Evolutionary conservation across 2,113 vertebrate species (phyloP).

Genomic region (Mus pahari): DNA sequence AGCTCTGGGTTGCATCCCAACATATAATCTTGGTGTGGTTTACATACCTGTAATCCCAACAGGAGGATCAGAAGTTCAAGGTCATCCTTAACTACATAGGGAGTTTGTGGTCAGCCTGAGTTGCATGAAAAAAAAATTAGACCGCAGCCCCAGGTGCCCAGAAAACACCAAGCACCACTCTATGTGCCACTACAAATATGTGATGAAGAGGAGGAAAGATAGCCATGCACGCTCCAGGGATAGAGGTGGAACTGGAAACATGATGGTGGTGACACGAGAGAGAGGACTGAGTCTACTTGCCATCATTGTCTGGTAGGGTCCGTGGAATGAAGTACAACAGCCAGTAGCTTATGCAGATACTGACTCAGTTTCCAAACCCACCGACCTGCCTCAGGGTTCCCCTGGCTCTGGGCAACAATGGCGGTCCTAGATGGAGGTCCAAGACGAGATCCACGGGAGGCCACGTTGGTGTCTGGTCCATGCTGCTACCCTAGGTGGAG

Average conservation of each 20-base stretch:
- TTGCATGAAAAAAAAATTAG: background rate
- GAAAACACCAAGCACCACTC: background rate
- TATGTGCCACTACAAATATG: background rate
- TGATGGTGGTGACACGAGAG: background rate
- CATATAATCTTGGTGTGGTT: background rate
- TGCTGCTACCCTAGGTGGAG: background rate
- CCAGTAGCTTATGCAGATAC: background rate
- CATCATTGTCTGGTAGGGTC: background rate
- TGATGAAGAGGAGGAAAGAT: background rate
- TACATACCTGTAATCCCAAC: background rate
- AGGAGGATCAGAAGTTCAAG: background rate
- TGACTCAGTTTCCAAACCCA: background rate
- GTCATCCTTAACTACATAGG: background rate
- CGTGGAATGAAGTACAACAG: background rate
- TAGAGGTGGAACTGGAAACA: background rate
- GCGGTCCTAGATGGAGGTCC: too few relatives aligned
- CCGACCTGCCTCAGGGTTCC: background rate
- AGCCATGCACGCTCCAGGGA: background rate
- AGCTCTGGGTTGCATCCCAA: background rate
- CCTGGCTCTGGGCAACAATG: background rate
- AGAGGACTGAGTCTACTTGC: background rate
- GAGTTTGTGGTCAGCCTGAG: background rate
- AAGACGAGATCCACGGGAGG: background rate
- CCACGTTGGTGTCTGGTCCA: background rate
- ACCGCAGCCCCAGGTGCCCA: background rate